Evolutionary conservation across 2,113 vertebrate species (phyloP).

Genomic region (Budorcas taxicolor): DNA sequence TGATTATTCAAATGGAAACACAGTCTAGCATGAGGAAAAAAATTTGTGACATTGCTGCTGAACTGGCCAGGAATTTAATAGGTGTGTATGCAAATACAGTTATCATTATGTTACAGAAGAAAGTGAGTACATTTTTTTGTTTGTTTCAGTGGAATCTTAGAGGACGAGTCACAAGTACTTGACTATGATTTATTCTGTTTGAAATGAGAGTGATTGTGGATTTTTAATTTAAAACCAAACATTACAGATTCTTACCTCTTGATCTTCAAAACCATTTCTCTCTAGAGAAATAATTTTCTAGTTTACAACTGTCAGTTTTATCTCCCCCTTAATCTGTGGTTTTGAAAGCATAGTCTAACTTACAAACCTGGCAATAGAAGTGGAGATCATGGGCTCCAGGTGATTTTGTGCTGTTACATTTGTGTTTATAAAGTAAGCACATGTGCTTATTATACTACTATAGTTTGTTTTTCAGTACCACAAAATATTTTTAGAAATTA

Average conservation of each 20-base stretch:
- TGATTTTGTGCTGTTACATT: background rate
- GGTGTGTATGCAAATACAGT: slow-evolving; percentile 76
- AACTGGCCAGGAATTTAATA: slow-evolving; percentile 94
- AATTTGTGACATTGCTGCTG: slow-evolving; percentile 95
- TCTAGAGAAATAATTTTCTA: background rate
- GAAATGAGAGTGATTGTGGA: background rate
- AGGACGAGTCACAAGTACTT: background rate
- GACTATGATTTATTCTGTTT: background rate
- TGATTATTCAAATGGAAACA: slow-evolving; percentile 91
- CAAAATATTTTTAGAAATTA: background rate
- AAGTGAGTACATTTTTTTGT: background rate
- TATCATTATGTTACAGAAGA: background rate
- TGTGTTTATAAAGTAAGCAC: background rate
- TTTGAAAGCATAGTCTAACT: background rate
- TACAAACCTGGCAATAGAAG: background rate
- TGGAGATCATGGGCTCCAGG: background rate
- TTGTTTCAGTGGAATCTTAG: background rate
- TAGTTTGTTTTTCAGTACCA: background rate
- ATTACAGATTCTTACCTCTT: background rate
- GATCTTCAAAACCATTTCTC: background rate
- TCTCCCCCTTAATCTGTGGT: background rate
- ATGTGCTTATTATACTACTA: background rate
- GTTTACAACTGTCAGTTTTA: background rate
- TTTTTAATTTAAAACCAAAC: background rate
- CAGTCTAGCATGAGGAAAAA: slow-evolving; percentile 94